Evolutionary conservation across 2,113 vertebrate species (phyloP), one percentile per base, ranked within the genome.

Genomic region (Istiophorus platypterus): DNA sequence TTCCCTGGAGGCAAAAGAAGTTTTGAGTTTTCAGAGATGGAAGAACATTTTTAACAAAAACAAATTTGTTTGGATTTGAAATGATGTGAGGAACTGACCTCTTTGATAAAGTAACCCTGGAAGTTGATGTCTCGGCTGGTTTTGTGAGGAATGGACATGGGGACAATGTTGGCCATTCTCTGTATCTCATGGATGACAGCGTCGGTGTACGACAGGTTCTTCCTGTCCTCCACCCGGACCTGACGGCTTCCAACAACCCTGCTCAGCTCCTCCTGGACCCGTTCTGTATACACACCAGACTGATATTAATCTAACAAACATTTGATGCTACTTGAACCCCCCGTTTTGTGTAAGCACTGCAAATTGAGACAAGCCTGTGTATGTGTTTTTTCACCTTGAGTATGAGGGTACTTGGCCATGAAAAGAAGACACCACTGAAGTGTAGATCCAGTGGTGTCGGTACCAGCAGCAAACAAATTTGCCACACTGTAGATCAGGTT

Each of bases 101-200:
- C 18, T 77, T 80, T 29, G 41, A 92, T 84, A 14, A 88, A 80
- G 62, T 84, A 85, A 34, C 78, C 85, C 14, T 92, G 84, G 64
- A 91, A 90, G 65, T 82, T 92, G 52, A 93, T 70, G 73, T 95
- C 93, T 68, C 0, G 57, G 39, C 66, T 88, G 47, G 82, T 88
- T 81, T 37, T 81, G 65, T 88, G 91, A 66, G 84, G 72, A 57
- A 90, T 1, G 4, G 68, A 57, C 56, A 94, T 75, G 5, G 95
- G 94, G 1, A 29, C 39, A 1, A 95, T 84, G 64, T 94, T 93
- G 4, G 86, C 79, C 1, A 94, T 6, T 78, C 95, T 92, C 78
- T 93, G 93, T 10, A 78, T 66, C 74, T 95, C 95, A 37, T 95
- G 95, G 58, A 95, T 90, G 34, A 95, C 95, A 1, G 95, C 95